These are phyloP conservation scores for Styela clava DNA, from an alignment of 23 tunicate genomes.

Conservation along the genomic window DNA sequence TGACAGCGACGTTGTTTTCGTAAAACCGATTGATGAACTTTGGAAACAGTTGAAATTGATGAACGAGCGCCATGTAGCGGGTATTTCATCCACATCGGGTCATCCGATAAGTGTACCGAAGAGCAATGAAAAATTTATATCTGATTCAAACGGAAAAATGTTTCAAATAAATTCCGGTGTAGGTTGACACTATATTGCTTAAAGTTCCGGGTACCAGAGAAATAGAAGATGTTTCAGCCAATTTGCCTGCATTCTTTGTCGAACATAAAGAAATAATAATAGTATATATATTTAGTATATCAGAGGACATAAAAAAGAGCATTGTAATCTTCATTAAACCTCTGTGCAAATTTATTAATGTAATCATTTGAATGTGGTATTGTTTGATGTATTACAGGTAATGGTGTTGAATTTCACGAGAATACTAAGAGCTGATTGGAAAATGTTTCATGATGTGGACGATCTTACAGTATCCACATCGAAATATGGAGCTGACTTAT, in stretches of 20 bases:
- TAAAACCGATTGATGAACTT: constrained; percentile 85
- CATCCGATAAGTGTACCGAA: constrained; percentile 78
- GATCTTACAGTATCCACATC: constrained; percentile 9
- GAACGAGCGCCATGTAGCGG: constrained; percentile 61
- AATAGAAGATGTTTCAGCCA: too few relatives aligned
- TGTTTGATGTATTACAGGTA: constrained; percentile 38
- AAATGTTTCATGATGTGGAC: constrained; percentile 39
- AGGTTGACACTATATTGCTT: constrained; percentile 8
- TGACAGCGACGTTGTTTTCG: constrained; percentile 90
- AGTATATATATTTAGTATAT: too few relatives aligned
- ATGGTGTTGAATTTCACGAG: constrained; percentile 84
- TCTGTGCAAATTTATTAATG: too few relatives aligned
- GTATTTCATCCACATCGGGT: constrained; percentile 91
- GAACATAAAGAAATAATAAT: too few relatives aligned
- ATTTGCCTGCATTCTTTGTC: too few relatives aligned
- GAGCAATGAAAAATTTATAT: constrained; percentile 79
- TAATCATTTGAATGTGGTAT: too few relatives aligned
- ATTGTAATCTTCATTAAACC: too few relatives aligned
- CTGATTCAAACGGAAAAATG: constrained; percentile 48
- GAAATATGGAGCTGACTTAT: constrained; percentile 66
- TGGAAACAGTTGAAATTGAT: constrained; percentile 62
- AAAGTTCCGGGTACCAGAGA: too few relatives aligned
- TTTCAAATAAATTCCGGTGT: constrained; percentile 96
- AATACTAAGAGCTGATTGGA: constrained; percentile 78
- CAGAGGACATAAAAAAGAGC: too few relatives aligned